Base-by-base conservation (phyloP, 2,113 vertebrate species). In the Phaethon lepturus region DNA sequence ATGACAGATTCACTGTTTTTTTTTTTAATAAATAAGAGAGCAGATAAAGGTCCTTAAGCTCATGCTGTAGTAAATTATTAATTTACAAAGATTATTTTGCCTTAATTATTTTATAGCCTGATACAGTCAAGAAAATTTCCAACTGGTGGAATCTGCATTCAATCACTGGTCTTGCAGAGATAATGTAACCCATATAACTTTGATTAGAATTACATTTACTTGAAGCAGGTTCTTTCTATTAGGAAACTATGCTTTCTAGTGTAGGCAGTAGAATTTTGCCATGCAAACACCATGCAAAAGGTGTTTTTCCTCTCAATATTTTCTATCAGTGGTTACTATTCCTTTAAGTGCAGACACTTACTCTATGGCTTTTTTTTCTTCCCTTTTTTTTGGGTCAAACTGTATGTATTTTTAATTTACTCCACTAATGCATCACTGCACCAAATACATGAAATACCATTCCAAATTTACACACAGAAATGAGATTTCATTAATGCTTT, bases 321-420 rank as follows among this genome's bases (percentile, higher is more conserved):
- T 81, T 78, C 9, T 35, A 10, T 10, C 11, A 29, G 7, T 28
- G 82, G 9, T 55, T 68, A 42, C 2, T 42, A 10, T 49, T 38
- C 20, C 50, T 93, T 78, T 63, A 45, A 16, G n/a, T 60, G 9
- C 29, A 88, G 45, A 3, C 10, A 52, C 11, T 68, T 71, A 18
- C 4, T 47, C 11, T 35, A 13, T n/a, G 6, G 25, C 8, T 25
- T 16, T 17, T 13, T 82, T 56, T 53, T 10, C 10, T 74, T 67
- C 13, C 5, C 2, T 10, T 50, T 42, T 56, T 45, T 8, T n/a
- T 40, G 2, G 1, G 3, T 28, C 6, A 44, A 47, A 56, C 6
- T 73, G 1, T 28, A 11, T 71, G 2, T 31, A 42, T 56, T 73
- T 63, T 63, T 59, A 16, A 45, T 55, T 60, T 47, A 28, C 7